A percentile compares a stretch with the other conserved stretches of the same genome.
These are phyloP conservation scores for Cotesia glomerata DNA, from an alignment of 1,140 invertebrate species.

Conservation along the genomic window DNA sequence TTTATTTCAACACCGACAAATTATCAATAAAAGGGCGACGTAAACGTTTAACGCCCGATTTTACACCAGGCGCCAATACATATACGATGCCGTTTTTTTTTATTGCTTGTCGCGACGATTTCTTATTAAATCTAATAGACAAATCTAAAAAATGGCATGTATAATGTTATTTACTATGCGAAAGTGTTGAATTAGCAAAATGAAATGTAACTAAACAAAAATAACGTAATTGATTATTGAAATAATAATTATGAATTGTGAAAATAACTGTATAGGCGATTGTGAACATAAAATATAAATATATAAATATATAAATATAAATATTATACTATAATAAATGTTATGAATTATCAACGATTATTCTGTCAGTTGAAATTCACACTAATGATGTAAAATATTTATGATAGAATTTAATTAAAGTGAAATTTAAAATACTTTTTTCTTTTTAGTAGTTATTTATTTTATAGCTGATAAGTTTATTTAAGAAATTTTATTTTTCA, in stretches of 20 bases:
- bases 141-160: neutral
- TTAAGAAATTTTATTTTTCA: too few species aligned
- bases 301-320: neutral
- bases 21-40: neutral
- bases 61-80: constrained; percentile 14
- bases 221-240: neutral
- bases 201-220: neutral
- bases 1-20: neutral
- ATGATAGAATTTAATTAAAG: constrained; percentile 39
- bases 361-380: constrained; percentile 47
- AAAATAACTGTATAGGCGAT: constrained; percentile 39
- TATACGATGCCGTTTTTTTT: neutral
- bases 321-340: constrained; percentile 43
- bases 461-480: too few species aligned
- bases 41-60: constrained; percentile 1
- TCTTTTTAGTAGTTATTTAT: neutral
- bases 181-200: neutral
- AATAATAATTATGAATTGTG: constrained; percentile 6
- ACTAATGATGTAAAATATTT: constrained; percentile 38
- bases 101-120: constrained; percentile 11
- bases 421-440: neutral
- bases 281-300: constrained; percentile 46
- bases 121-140: neutral
- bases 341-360: constrained; percentile 46
- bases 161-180: neutral